Evolutionary conservation across 1,140 invertebrate genomes (phyloP).

Genomic region (Parasteatoda tepidariorum): DNA sequence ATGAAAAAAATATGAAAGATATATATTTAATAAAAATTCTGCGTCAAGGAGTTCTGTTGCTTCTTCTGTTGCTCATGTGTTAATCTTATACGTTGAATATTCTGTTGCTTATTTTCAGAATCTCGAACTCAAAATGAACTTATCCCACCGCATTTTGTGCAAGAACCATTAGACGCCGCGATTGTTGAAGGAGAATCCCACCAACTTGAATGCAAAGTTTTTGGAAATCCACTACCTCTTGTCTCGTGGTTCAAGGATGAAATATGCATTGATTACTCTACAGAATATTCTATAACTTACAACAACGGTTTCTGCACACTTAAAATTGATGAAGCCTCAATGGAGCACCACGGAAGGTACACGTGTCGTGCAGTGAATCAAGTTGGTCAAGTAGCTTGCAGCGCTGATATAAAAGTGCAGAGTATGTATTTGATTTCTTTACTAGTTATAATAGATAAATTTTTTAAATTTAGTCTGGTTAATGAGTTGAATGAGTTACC

Average conservation of each 20-base stretch:
- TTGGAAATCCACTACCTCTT: conserved; percentile 86
- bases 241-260: conserved; percentile 94
- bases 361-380: conserved; percentile 72
- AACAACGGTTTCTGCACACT: conserved; percentile 70
- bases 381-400: conserved; percentile 71
- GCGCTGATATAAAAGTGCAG: conserved; percentile 69
- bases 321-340: conserved; percentile 73
- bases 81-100: too few species aligned
- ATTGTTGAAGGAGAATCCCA: conserved; percentile 77
- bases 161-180: conserved; percentile 74
- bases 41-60: too few species aligned
- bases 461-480: too few species aligned
- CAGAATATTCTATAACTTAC: conserved; percentile 79
- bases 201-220: conserved; percentile 80
- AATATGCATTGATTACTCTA: conserved; percentile 80
- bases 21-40: too few species aligned
- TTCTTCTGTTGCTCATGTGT: too few species aligned
- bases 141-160: conserved; percentile 75
- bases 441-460: too few species aligned
- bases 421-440: conserved; percentile 20
- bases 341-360: conserved; percentile 75
- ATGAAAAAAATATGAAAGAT: too few species aligned
- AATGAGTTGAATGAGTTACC: too few species aligned
- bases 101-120: conserved; percentile 69
- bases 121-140: conserved; percentile 76